These are phyloP conservation scores for Julus scandinavius DNA, from an alignment of 2,888 invertebrate species.

Conservation along the genomic window DNA sequence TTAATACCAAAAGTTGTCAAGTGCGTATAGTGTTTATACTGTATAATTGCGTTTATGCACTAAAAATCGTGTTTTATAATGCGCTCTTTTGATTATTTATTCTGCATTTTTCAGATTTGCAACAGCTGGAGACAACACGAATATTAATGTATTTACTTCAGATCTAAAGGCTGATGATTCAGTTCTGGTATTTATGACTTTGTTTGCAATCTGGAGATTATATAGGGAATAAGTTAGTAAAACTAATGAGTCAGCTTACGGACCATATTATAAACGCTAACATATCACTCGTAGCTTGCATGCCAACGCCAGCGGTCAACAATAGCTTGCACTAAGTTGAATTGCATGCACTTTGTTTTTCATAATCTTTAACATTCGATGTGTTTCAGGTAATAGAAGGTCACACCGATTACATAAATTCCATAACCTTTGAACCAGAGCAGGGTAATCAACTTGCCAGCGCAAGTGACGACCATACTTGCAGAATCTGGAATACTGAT, in stretches of 20 bases:
- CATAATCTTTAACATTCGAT: neutral
- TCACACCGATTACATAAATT: constrained; percentile 77
- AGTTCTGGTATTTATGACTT: constrained; percentile 50
- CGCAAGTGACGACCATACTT: constrained; percentile 81
- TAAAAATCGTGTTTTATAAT: neutral
- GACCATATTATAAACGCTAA: too few species aligned
- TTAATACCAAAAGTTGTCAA: constrained; percentile 52
- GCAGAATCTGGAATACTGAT: constrained; percentile 74
- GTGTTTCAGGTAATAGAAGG: constrained; percentile 70
- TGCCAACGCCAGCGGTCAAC: too few species aligned
- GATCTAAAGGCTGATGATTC: constrained; percentile 54
- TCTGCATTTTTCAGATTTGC: constrained; percentile 55
- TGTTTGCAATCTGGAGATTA: neutral
- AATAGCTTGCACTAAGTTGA: too few species aligned
- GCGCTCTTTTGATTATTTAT: constrained; percentile 2
- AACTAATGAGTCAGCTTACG: neutral
- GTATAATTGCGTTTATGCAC: too few species aligned
- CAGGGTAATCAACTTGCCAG: constrained; percentile 75
- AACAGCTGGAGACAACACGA: constrained; percentile 52
- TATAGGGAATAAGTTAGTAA: neutral
- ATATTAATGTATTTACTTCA: constrained; percentile 53
- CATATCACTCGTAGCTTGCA: too few species aligned
- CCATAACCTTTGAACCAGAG: constrained; percentile 76
- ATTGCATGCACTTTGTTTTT: too few species aligned
- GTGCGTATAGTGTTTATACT: neutral